Base-by-base conservation (phyloP, 92 coral and sea anemone species). In the Actinostola sp. region DNA sequence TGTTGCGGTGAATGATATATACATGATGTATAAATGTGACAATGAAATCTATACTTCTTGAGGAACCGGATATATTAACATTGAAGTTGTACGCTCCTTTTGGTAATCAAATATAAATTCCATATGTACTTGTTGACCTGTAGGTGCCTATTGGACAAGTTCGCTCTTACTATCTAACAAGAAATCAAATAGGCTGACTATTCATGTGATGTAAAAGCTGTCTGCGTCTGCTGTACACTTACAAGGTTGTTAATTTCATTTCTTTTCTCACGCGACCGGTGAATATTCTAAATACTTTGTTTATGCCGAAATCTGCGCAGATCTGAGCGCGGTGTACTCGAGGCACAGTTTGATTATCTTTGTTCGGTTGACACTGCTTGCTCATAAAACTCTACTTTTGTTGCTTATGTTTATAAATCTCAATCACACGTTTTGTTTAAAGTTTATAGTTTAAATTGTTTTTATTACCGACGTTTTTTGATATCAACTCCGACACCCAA, bases 41-140 rank as follows among this genome's bases (percentile, higher is more conserved):
- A n/a, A n/a, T n/a, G n/a, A n/a, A n/a, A n/a, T n/a, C n/a, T n/a
- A n/a, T n/a, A n/a, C n/a, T n/a, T n/a, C n/a, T n/a, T n/a, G n/a
- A n/a, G n/a, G n/a, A n/a, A n/a, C 42, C 42, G 42, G 42, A 36
- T 36, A 11, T 4, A 36, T 36, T 36, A 36, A n/a, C n/a, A n/a
- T n/a, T n/a, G n/a, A 36, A 36, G 11, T 36, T 36, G 42, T 36
- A 36, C 42, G 4, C 42, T 36, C 42, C 42, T 11, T 36, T 36
- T 16, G 23, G 53, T 46, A 46, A 46, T 46, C 53, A 46, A 46
- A 46, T 46, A 46, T 6, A 46, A 3, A 19, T 13, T 46, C 15
- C 53, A 3, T 46, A 57, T 17, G 39, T 35, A 57, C 63, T 57
- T 57, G 38, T 57, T 57, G 63, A 57, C 63, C 63, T 29, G 10